Conservation (phyloP, 2,113 vertebrate species). For the Phrynocephalus versicolor region DNA sequence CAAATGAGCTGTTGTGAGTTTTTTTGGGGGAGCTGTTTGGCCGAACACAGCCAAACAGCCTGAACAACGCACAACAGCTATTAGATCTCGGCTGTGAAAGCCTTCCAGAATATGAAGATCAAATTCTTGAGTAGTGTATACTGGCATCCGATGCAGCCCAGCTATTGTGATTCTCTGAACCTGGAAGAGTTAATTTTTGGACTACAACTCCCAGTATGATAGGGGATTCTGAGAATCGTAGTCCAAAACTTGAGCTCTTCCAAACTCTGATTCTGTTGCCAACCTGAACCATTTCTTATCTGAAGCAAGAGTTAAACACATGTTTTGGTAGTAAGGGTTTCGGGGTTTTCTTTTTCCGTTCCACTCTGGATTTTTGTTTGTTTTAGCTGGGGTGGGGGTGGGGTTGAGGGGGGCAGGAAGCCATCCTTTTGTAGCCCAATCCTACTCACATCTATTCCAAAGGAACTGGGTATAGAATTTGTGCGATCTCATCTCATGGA, state of each 20-base stretch:
- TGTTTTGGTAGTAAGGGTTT: background rate
- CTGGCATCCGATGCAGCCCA: background rate
- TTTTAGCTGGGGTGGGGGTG: background rate
- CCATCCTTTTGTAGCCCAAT: background rate
- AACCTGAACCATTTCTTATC: background rate
- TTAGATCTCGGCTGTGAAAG: too few species aligned
- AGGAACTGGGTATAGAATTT: background rate
- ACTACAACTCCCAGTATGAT: too few species aligned
- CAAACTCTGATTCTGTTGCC: background rate
- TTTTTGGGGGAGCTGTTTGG: too few species aligned
- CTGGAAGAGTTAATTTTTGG: too few species aligned
- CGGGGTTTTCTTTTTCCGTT: background rate
- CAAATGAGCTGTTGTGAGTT: too few species aligned
- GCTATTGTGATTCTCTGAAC: background rate
- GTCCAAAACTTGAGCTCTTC: too few species aligned
- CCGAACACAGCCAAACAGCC: too few species aligned
- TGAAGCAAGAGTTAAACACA: background rate
- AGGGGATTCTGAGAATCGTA: too few species aligned
- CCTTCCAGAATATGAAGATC: too few species aligned
- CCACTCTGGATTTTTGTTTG: background rate
- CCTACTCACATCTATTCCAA: background rate
- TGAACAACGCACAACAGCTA: too few species aligned
- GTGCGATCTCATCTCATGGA: background rate
- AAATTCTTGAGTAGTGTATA: background rate
- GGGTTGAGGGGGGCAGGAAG: background rate